Evolutionary conservation across 23 tunicate genomes (phyloP).

Genomic region (Oikopleura vanhoeffeni): DNA sequence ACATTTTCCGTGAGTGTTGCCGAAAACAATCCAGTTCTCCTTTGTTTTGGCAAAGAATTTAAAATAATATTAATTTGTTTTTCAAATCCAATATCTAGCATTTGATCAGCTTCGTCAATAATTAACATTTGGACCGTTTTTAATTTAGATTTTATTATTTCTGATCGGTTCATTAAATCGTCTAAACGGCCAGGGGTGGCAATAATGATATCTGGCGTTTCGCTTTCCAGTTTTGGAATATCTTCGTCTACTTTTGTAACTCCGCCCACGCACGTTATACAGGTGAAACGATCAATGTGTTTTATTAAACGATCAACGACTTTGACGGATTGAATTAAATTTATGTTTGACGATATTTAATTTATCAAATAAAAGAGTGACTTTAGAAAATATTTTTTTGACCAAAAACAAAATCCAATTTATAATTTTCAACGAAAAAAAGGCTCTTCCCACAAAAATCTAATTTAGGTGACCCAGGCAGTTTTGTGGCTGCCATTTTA

Average conservation of each 20-base stretch:
- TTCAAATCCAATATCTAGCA: constrained; percentile 82
- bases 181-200: constrained; percentile 87
- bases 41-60: constrained; percentile 49
- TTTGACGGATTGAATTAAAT: constrained; percentile 54
- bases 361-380: too few relatives aligned
- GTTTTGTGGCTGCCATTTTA: too few relatives aligned
- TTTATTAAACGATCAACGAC: constrained; percentile 30
- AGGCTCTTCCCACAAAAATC: too few relatives aligned
- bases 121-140: constrained; percentile 44
- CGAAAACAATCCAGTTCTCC: constrained; percentile 89
- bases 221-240: constrained; percentile 17
- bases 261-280: constrained; percentile 48
- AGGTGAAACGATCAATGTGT: constrained; percentile 20
- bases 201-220: constrained; percentile 52
- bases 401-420: too few relatives aligned
- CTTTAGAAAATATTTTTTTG: too few relatives aligned
- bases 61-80: constrained; percentile 33
- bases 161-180: constrained; percentile 28
- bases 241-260: constrained; percentile 42
- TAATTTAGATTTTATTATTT: constrained; percentile 21
- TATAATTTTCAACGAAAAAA: too few relatives aligned
- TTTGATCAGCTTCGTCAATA: constrained; percentile 83
- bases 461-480: too few relatives aligned
- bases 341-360: too few relatives aligned
- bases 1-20: constrained; percentile 84